Conservation (phyloP, 2,113 vertebrate genomes). For the Uria lomvia region DNA sequence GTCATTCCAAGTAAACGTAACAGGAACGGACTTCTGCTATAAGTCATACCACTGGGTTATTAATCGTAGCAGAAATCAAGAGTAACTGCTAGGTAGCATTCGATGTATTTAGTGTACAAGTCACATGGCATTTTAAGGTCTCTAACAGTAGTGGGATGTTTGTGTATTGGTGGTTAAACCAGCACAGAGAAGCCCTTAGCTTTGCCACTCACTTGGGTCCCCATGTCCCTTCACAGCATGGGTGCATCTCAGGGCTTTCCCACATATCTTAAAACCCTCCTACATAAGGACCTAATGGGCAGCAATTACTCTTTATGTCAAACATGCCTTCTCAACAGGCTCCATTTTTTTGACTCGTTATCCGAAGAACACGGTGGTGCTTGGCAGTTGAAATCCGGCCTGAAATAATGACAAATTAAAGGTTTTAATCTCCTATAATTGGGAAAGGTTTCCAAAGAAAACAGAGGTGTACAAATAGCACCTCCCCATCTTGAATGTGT, state of each 20-base stretch:
- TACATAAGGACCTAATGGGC: background rate
- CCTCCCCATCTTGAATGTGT: background rate
- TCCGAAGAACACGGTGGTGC: background rate
- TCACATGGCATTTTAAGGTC: background rate
- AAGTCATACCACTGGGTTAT: background rate
- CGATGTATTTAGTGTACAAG: background rate
- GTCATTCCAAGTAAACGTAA: background rate
- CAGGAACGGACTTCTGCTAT: background rate
- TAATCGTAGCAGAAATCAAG: background rate
- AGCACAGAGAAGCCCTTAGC: background rate
- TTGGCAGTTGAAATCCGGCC: background rate
- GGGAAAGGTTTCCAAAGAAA: background rate
- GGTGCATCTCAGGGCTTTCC: fast-evolving
- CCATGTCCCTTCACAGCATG: fast-evolving
- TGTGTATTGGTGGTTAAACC: fast-evolving
- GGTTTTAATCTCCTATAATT: background rate
- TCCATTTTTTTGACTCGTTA: background rate
- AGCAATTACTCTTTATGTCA: background rate
- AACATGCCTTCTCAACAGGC: background rate
- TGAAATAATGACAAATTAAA: background rate
- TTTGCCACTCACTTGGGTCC: background rate
- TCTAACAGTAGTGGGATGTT: fast-evolving
- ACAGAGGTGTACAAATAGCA: background rate
- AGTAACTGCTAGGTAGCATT: background rate
- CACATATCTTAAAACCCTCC: background rate